These are phyloP conservation scores for Galeopsomyia nigrocyanea DNA, from an alignment of 2,888 invertebrate species.

Conservation along the genomic window DNA sequence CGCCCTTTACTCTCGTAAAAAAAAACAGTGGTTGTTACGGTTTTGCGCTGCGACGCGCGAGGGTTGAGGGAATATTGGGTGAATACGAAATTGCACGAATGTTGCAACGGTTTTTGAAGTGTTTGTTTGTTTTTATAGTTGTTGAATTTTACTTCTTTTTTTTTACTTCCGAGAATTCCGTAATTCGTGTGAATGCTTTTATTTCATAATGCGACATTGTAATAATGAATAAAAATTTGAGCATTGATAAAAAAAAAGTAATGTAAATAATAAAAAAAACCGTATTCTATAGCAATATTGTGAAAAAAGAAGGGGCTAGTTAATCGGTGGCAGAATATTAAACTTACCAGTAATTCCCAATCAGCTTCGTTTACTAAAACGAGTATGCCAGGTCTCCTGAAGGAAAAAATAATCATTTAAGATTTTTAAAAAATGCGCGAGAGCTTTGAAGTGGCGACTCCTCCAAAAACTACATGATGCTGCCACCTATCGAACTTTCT, in stretches of 20 bases:
- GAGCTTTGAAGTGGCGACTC: not conserved
- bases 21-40: too few relatives aligned
- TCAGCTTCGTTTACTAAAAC: conserved; percentile 95
- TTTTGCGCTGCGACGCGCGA: too few relatives aligned
- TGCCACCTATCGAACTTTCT: not conserved
- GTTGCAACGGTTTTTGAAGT: too few relatives aligned
- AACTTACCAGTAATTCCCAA: conserved; percentile 88
- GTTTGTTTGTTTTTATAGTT: not conserved
- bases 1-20: not conserved
- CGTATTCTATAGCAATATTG: conserved; percentile 14
- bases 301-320: conserved; percentile 12
- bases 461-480: not conserved
- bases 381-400: conserved; percentile 88
- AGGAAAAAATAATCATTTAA: conserved; percentile 66
- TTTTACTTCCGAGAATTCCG: not conserved
- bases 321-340: not conserved
- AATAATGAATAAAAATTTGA: not conserved
- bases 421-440: too few relatives aligned
- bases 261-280: not conserved
- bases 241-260: not conserved
- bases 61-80: too few relatives aligned
- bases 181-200: not conserved
- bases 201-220: not conserved
- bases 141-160: not conserved
- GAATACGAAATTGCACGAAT: too few relatives aligned